These are phyloP conservation scores for Antigone vipio DNA, from an alignment of 2,113 vertebrate genomes.

Conservation along the genomic window DNA sequence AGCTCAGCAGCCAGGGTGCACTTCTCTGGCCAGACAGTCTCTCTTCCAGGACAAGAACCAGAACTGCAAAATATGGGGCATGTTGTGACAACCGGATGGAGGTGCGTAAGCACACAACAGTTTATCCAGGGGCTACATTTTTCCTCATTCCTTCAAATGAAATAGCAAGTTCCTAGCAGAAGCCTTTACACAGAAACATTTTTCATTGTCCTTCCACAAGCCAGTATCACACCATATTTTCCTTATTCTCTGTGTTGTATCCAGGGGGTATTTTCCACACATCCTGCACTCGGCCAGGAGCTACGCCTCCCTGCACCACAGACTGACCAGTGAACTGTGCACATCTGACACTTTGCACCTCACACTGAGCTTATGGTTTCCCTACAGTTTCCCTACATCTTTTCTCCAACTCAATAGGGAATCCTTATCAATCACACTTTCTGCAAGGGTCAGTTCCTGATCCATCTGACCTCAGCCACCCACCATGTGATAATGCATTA, in stretches of 20 bases:
- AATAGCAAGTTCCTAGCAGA: background rate
- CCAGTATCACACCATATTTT: background rate
- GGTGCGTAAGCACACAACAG: background rate
- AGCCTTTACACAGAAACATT: background rate
- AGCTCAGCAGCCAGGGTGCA: background rate
- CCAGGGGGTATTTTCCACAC: background rate
- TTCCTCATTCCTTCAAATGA: background rate
- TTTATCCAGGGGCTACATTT: background rate
- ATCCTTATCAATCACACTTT: background rate
- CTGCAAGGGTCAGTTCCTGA: background rate
- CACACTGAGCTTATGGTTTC: background rate
- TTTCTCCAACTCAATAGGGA: background rate
- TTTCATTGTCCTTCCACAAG: background rate
- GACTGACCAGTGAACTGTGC: background rate
- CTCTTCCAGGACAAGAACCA: background rate
- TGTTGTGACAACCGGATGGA: background rate
- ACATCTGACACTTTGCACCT: rapidly evolving
- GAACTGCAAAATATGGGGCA: rapidly evolving
- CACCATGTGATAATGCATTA: background rate
- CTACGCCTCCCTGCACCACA: background rate
- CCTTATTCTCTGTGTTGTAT: background rate
- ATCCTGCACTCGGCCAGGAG: background rate
- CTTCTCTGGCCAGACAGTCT: background rate
- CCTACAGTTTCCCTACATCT: background rate
- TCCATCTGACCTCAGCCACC: background rate